phyloP scores from a whole-genome alignment of 2,888 invertebrate genomes.

The Opisthograptis luteolata region DNA sequence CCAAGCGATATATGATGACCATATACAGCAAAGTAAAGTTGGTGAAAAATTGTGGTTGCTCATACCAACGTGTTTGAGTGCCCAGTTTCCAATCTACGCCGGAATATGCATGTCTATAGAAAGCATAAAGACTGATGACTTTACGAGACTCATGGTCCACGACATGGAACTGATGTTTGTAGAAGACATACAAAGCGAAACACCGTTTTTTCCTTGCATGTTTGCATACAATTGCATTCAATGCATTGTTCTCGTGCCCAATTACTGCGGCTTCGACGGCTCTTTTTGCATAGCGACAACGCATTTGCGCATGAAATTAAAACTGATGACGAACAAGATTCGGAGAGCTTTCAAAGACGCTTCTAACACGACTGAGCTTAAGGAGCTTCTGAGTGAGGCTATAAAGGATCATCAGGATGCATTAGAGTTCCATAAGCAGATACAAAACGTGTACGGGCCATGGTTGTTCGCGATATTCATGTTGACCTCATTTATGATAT shows the following conservation, averaged over 20 bases:
- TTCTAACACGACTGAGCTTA: constrained; percentile 44
- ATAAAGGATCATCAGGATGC: constrained; percentile 63
- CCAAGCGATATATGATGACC: constrained; percentile 54
- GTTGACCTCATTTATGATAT: constrained; percentile 57
- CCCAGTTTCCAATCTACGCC: constrained; percentile 62
- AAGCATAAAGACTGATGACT: constrained; percentile 53
- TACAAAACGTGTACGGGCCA: constrained; percentile 61
- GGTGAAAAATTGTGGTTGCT: constrained; percentile 59
- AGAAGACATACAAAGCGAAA: constrained; percentile 60
- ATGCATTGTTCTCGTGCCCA: constrained; percentile 52
- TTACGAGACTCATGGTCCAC: constrained; percentile 58
- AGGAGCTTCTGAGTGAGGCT: constrained; percentile 47
- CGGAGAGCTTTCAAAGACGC: constrained; percentile 51
- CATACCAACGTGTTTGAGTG: constrained; percentile 53
- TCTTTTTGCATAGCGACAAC: constrained; percentile 67
- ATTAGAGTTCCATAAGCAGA: constrained; percentile 50
- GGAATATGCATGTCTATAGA: constrained; percentile 54
- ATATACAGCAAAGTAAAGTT: constrained; percentile 53
- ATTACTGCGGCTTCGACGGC: constrained; percentile 64
- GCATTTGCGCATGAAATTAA: constrained; percentile 63
- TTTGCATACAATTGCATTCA: constrained; percentile 59
- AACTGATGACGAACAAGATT: constrained; percentile 56
- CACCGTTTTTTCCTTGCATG: constrained; percentile 62
- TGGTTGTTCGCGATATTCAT: constrained; percentile 64
- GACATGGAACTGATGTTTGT: constrained; percentile 62